A percentile compares a stretch with the other conserved stretches of the same genome.
These are phyloP conservation scores for Desmophyllum pertusum DNA, from an alignment of 92 coral and sea anemone genomes.

Conservation along the genomic window DNA sequence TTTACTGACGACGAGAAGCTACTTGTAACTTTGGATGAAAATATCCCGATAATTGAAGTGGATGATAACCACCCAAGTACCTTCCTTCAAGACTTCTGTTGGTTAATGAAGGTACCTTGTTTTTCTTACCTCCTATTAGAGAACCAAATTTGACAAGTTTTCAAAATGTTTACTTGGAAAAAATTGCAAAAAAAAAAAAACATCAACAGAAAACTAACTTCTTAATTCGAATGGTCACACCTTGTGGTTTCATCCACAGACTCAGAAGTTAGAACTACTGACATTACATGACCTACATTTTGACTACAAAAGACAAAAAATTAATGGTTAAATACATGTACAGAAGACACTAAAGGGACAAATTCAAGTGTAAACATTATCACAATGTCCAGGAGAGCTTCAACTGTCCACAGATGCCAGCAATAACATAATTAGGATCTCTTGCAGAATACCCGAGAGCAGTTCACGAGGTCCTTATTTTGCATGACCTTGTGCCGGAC, in stretches of 20 bases:
- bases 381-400: no score
- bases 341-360: no score
- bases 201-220: neutral
- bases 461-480: no score
- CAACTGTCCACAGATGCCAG: no score
- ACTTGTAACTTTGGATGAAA: conserved; percentile 91
- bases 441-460: no score
- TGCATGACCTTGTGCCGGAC: no score
- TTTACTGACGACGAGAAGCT: conserved; percentile 93
- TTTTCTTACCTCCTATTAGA: neutral
- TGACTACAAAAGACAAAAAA: no score
- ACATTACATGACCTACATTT: no score
- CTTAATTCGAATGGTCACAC: neutral
- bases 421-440: no score
- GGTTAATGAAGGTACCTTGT: conserved; percentile 86
- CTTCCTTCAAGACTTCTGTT: conserved; percentile 94
- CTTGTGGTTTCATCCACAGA: neutral
- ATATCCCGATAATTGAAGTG: conserved; percentile 90
- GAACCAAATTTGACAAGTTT: neutral
- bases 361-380: no score
- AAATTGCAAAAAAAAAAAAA: neutral
- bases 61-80: conserved; percentile 89
- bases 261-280: no score
- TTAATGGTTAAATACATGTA: no score
- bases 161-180: neutral